Evolutionary conservation across 2,888 invertebrate genomes (phyloP).

Genomic region (Hermaeophaga mercurialis): DNA sequence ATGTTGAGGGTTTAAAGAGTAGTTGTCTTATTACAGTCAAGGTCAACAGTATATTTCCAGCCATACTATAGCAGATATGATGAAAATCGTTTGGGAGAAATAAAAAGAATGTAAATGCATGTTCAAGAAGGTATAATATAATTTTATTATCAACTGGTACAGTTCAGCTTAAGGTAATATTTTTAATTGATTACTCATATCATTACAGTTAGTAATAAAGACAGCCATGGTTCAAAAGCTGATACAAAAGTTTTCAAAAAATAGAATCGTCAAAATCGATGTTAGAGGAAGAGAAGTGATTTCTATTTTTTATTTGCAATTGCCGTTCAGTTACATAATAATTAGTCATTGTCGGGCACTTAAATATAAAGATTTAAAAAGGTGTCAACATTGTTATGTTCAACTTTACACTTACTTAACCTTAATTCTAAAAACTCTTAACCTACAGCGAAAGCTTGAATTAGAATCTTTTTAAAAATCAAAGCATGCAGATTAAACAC

Average conservation of each 20-base stretch:
- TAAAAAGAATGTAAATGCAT: constrained; percentile 5
- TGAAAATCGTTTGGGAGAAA: too few relatives aligned
- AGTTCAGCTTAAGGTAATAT: constrained; percentile 26
- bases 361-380: background rate
- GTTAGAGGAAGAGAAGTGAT: background rate
- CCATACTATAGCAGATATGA: too few relatives aligned
- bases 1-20: too few relatives aligned
- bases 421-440: constrained; percentile 22
- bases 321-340: constrained; percentile 5
- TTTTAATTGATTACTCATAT: constrained; percentile 17
- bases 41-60: too few relatives aligned
- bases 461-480: background rate
- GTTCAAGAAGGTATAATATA: constrained; percentile 32
- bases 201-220: constrained; percentile 21
- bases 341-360: background rate
- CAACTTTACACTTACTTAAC: constrained; percentile 26
- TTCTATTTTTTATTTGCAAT: background rate
- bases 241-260: constrained; percentile 4
- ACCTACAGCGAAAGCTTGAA: constrained; percentile 12
- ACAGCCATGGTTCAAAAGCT: constrained; percentile 13
- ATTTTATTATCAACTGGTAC: constrained; percentile 31
- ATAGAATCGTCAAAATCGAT: background rate
- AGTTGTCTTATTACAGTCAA: too few relatives aligned
- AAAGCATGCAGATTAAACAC: constrained; percentile 7
- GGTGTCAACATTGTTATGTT: constrained; percentile 33